These are phyloP conservation scores for Anguilla obscura DNA, from an alignment of 2,797 vertebrate species.

Conservation along the genomic window DNA sequence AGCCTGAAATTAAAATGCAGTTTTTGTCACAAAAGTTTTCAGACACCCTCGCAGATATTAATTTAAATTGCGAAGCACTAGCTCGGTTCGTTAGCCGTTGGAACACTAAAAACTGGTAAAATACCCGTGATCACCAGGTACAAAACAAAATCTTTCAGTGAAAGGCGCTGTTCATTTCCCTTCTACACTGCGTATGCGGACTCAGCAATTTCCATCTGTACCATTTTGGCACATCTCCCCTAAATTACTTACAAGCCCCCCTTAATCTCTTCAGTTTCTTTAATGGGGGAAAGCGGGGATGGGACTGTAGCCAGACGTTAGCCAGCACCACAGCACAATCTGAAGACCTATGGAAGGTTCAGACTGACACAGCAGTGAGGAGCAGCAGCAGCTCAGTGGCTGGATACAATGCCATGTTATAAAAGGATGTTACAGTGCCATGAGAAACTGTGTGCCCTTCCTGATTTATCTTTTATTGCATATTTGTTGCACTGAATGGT, in stretches of 20 bases:
- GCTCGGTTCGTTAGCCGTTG: background rate
- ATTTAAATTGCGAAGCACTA: background rate
- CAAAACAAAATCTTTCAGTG: background rate
- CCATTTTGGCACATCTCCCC: background rate
- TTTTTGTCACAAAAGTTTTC: too few species aligned
- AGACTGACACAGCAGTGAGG: background rate
- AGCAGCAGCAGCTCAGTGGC: background rate
- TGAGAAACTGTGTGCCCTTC: too few species aligned
- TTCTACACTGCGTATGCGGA: background rate
- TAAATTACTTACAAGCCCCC: background rate
- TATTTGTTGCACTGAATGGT: too few species aligned
- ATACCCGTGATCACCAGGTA: background rate
- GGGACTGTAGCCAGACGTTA: background rate
- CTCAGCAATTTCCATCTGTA: background rate
- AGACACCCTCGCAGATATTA: too few species aligned
- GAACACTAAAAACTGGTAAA: background rate
- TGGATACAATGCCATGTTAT: background rate
- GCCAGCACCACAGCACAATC: background rate
- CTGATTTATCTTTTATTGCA: too few species aligned
- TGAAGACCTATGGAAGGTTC: background rate
- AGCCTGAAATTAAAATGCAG: too few species aligned
- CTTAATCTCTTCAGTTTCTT: background rate
- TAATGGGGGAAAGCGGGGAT: background rate
- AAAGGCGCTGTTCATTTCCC: background rate
- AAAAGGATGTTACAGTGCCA: background rate